Evolutionary conservation across 2,888 invertebrate species (phyloP).

Genomic region (Muscina levida): DNA sequence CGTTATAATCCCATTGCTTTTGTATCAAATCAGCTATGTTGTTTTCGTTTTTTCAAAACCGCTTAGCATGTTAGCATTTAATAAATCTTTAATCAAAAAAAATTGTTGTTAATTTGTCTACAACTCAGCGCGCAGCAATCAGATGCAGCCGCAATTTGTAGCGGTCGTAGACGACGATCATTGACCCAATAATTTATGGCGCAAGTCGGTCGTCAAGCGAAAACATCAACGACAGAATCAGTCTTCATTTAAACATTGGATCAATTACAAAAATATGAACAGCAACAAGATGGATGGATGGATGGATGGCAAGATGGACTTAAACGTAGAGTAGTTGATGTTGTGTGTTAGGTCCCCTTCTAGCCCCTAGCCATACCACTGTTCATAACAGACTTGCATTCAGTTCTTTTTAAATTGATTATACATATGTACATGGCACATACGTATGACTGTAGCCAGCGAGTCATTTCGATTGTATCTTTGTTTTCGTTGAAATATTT

Average conservation of each 20-base stretch:
- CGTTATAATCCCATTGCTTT: not conserved
- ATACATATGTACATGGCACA: slow-evolving; percentile 22
- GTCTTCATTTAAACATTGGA: slow-evolving; percentile 59
- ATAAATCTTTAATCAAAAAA: slow-evolving; percentile 58
- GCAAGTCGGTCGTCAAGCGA: slow-evolving; percentile 44
- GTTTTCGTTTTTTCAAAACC: not conserved
- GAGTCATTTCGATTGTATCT: slow-evolving; percentile 23
- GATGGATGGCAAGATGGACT: slow-evolving; percentile 1
- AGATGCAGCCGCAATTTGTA: slow-evolving; percentile 35
- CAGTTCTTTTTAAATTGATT: too few species aligned
- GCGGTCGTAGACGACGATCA: slow-evolving; percentile 43
- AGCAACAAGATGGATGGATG: slow-evolving; percentile 44
- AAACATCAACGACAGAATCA: slow-evolving; percentile 39
- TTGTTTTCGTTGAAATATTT: slow-evolving; percentile 13
- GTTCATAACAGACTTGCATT: too few species aligned
- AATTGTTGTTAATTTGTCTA: slow-evolving; percentile 51
- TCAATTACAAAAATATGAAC: slow-evolving; percentile 52
- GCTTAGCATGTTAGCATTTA: slow-evolving; percentile 30
- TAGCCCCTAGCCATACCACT: too few species aligned
- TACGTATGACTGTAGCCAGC: not conserved
- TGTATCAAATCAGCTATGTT: not conserved
- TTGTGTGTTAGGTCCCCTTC: too few species aligned
- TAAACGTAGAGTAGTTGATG: too few species aligned
- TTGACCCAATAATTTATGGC: slow-evolving; percentile 64
- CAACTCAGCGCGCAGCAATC: slow-evolving; percentile 32